Base-by-base conservation (phyloP, 2,888 invertebrate species). In the Elysia crispata region DNA sequence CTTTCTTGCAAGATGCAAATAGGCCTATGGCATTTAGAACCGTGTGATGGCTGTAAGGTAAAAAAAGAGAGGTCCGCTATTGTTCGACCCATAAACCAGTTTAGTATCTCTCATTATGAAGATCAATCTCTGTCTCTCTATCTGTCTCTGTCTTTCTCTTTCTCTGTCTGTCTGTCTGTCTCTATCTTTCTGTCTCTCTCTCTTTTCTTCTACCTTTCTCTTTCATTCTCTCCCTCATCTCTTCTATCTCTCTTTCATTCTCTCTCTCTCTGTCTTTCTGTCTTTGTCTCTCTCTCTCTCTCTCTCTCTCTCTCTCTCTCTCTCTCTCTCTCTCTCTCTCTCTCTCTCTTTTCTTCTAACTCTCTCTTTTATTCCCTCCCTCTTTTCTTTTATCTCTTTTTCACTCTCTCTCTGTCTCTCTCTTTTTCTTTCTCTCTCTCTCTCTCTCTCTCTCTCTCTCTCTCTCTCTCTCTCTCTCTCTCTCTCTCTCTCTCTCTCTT, bases 401-500 rank as follows among this genome's bases (percentile, higher is more conserved):
- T 50, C 50, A 11, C 54, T 20, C 69, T 54, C 67, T 77, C 69
- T 60, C 60, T 60, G n/a, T 15, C 70, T n/a, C 31, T 41, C 49
- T 23, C 41, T 41, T 23, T 41, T 41, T 49, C 15, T 31, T 6
- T 1, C 69, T 54, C n/a, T 11, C n/a, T 20, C 50, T 6, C 57
- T 28, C 30, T 30, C 20, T 11, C 23, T n/a, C 50, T 30, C 28
- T n/a, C 11, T 41, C 11, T 41, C 41, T 41, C 41, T 3, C 41
- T 41, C 41, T 41, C 11, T 3, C 11, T 11, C 11, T 6, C 41
- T 11, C 20, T 1, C 69, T 54, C n/a, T 11, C n/a, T 20, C 50
- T 6, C 57, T 28, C 30, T 30, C 20, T 11, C 23, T n/a, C 50
- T 30, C 28, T n/a, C 11, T 41, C 11, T 41, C 41, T 41, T 41